phyloP scores from a whole-genome alignment of 2,113 vertebrate species.

The Varanus salvator region DNA sequence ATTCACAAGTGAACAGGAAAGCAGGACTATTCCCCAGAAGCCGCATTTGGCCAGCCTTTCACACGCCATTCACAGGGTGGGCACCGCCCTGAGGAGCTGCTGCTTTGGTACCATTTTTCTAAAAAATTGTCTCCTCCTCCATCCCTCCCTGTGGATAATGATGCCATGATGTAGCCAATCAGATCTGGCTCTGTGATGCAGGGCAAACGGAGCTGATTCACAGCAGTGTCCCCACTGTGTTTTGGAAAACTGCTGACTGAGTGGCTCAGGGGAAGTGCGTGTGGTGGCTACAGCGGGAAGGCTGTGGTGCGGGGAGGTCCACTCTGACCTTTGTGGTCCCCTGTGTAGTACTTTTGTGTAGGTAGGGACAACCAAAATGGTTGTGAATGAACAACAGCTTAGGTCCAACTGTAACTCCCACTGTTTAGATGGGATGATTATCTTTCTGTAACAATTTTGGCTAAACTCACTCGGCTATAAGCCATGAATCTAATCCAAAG shows the following conservation, averaged over 20 bases:
- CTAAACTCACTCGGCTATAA: not conserved
- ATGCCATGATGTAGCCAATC: not conserved
- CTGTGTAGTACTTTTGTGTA: not conserved
- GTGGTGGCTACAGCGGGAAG: not conserved
- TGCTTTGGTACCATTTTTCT: not conserved
- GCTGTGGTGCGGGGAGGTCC: not conserved
- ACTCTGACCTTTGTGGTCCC: not conserved
- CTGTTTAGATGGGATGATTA: not conserved
- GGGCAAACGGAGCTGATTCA: not conserved
- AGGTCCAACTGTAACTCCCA: not conserved
- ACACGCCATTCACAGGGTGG: not conserved
- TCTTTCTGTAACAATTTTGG: not conserved
- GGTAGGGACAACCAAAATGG: not conserved
- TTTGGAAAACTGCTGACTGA: not conserved
- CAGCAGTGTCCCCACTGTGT: not conserved
- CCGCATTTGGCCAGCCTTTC: not conserved
- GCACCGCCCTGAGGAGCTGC: too few species aligned
- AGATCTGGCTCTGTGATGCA: not conserved
- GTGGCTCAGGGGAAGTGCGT: not conserved
- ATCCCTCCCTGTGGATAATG: not conserved
- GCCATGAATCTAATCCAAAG: not conserved
- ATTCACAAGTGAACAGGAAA: not conserved
- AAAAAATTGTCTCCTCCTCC: too few species aligned
- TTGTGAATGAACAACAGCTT: not conserved
- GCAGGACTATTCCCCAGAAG: not conserved